Base-by-base conservation (phyloP, 2,797 vertebrate genomes). In the Notoglanidium macrostoma region DNA sequence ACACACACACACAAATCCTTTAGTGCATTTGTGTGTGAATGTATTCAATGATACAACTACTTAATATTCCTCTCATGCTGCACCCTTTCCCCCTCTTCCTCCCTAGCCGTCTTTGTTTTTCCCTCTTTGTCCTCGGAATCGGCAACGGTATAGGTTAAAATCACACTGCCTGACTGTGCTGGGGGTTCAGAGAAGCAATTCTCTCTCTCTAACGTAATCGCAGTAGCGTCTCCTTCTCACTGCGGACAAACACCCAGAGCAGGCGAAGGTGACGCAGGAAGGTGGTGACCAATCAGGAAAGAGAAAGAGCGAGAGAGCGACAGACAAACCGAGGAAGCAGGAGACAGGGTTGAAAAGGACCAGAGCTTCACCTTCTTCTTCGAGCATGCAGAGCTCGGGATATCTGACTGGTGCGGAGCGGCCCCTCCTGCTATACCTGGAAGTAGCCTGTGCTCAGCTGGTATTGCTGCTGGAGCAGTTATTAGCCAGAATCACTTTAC, bases 51-150 rank as follows among this genome's bases (percentile, higher is more conserved):
- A 51, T 63, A 6, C 2, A 1, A 9, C 68, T 49, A 83, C 55
- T 89, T 89, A 88, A 85, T 46, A 91, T 91, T 91, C 89, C 80
- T 57, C 85, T 88, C 89, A 90, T 74, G n/a, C 65, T 65, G 80
- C 70, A 44, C 63, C 63, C n/a, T 35, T 35, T 51, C 19, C 54
- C 35, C 32, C 51, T 76, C 55, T 23, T 29, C 44, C 49, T 63
- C 44, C 85, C 76, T 74, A 21, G 5, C 57, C 14, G 15, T 76
- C 29, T 68, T 65, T 19, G 46, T 80, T 68, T 61, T 32, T 54
- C 54, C 54, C n/a, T 46, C 7, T 76, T 65, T 76, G 70, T 78
- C 63, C 51, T 54, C 46, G 65, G 54, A 67, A 72, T 57, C 82
- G 40, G 84, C 32, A 32, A 49, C 12, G 10, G 26, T 61, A 85